Evolutionary conservation across 2,888 invertebrate genomes (phyloP), one percentile per base, ranked within the genome.

Genomic region (Camponotus fellah): DNA sequence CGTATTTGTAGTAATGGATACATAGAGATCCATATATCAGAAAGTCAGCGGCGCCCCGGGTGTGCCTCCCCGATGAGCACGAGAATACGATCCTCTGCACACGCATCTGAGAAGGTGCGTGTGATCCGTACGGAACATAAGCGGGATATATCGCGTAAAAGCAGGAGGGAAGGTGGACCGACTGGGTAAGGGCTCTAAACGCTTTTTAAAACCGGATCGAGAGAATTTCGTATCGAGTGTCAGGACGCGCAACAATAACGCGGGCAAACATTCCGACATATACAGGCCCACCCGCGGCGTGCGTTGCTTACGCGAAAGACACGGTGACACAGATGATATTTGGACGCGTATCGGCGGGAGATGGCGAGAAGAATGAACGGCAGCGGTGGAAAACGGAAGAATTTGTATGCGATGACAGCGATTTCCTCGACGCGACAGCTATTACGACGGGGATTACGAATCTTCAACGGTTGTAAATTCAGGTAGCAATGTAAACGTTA

Each of bases 11-110:
- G n/a, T n/a, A 76, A 43, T 68, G 74, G 65, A 79, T 69, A 46
- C 58, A 32, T 8, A 82, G 85, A 87, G 89, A 91, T 92, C 91
- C 91, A 94, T 94, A 93, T 90, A 92, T 94, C 93, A 93, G 92
- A 83, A 87, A 93, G 93, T 94, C 93, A 93, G 90, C 93, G 71
- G 91, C 92, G 89, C 94, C 79, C 91, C 92, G 90, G 94, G 94
- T 89, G 93, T 91, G 90, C 69, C 26, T 84, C 26, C 80, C 86
- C 49, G 85, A 34, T 58, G 88, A 37, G 82, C 64, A 71, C 65
- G 76, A 77, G 81, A 56, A 64, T 64, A 34, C 68, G 34, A 72
- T 71, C 69, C 68, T 58, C 68, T 12, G 65, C 65, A 69, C 17
- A 40, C 43, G 69, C 86, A 88, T 85, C 83, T 83, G 90, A 81